Evolutionary conservation across 2,797 vertebrate genomes (phyloP), one percentile per base, ranked within the genome.

Genomic region (Characodon lateralis): DNA sequence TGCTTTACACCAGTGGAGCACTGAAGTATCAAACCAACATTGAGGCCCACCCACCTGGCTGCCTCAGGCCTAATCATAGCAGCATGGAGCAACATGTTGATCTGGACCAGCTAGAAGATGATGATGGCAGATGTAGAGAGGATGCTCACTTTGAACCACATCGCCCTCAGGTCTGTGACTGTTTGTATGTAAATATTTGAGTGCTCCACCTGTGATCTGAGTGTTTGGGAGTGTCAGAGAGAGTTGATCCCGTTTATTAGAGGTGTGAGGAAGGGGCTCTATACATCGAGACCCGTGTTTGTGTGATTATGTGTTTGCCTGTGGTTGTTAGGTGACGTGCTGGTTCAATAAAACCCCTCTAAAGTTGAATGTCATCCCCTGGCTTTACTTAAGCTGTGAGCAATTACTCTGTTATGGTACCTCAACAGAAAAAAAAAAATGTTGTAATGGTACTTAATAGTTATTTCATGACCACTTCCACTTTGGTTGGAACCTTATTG

Each of bases 1-100:
- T 74, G 1, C 75, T 78, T 63, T 58, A 50, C 26, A 50, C n/a
- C 86, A 99, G 98, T 77, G 98, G 98, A 31, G 95, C 96, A 78
- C 93, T 99, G 80, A 99, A 99, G 93, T 98, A 97, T 92, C 98
- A 99, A 83, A 96, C 92, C 82, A 99, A 99, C 83, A 81, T 98
- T 73, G 95, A 97, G 70, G 91, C 95, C 50, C 98, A 99, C 71
- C 96, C 97, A 80, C 98, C 98, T 28, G 98, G 98, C 85, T 99
- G 98, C 93, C 81, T 96, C 78, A 85, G 79, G 89, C 92, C 93
- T 86, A 98, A 97, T 90, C 92, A 90, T 92, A 97, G 95, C 13
- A 76, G 31, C 69, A 61, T 51, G n/a, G 89, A 89, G 82, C 85
- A 70, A 72, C 92, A 72, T 74, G 89, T 80, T 43, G 90, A 92